Evolutionary conservation across 1,140 invertebrate species (phyloP), one percentile per base, ranked within the genome.

Genomic region (Zaprionus nigranus): DNA sequence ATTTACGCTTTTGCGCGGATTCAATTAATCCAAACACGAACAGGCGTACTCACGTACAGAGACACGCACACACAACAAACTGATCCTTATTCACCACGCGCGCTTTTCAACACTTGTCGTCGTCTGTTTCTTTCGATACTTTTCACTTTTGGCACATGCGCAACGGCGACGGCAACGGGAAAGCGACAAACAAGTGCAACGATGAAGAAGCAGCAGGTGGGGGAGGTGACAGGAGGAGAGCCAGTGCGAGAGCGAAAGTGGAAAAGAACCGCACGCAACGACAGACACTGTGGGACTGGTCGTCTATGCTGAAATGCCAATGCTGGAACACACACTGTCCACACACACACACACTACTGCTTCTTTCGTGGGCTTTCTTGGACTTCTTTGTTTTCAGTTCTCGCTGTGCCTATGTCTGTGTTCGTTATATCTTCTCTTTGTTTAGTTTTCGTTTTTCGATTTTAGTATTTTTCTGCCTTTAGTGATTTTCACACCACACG

Each of bases 211-310:
- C 12, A 13, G 12, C 3, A 24, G 28, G 60, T 20, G n/a, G 22
- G 15, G 6, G 36, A 62, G 46, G 36, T 9, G 57, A 62, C 13
- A 54, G 15, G 17, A 38, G 49, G 34, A 53, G 51, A 57, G 6
- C 20, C 15, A 28, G 24, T 40, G 61, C n/a, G 9, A 40, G 38
- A 34, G 36, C 22, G 26, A 57, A 24, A 38, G 49, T 24, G 34
- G n/a, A 38, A 65, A 70, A 65, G 73, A 72, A 79, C 75, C 70
- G 58, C 75, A 75, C 75, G 78, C 75, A 78, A 46, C 65, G 78
- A 68, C 63, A 49, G 40, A 43, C 40, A 46, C 40, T 46, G n/a
- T 12, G 46, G 38, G 57, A 77, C 60, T 75, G 20, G 43, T 69
- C 62, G 40, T 46, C 40, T 17, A 17, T 46, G 40, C 54, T 75